These are phyloP conservation scores for Thymelicus acteon DNA, from an alignment of 2,888 invertebrate species.

Conservation along the genomic window DNA sequence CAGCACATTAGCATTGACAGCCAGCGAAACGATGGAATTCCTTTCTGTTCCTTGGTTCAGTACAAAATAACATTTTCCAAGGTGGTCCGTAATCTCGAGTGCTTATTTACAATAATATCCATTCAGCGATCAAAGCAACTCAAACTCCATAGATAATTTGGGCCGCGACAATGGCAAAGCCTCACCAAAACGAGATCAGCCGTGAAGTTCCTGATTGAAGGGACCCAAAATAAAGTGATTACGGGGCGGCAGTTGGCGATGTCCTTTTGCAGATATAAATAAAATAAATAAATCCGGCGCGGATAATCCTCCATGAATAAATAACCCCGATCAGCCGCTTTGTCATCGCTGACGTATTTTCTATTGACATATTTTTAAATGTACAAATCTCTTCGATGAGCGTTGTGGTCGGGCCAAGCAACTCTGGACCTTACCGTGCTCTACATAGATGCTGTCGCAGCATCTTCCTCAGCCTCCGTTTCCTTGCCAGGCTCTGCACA, in stretches of 20 bases:
- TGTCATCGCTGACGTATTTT: constrained; percentile 77
- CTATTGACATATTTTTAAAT: constrained; percentile 71
- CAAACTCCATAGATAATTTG: constrained; percentile 70
- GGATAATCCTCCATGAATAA: constrained; percentile 82
- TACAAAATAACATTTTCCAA: constrained; percentile 41
- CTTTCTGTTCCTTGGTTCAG: neutral
- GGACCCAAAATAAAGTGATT: constrained; percentile 70
- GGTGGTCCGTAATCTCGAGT: constrained; percentile 63
- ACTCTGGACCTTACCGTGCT: constrained; percentile 32
- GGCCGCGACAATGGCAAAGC: constrained; percentile 57
- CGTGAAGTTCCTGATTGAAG: constrained; percentile 54
- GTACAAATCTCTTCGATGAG: constrained; percentile 39
- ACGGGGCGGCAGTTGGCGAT: constrained; percentile 61
- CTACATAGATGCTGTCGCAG: neutral
- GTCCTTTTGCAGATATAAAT: constrained; percentile 68
- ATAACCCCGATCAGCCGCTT: constrained; percentile 72
- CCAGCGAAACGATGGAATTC: constrained; percentile 14
- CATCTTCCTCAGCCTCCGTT: neutral
- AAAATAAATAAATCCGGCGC: constrained; percentile 64
- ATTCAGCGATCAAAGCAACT: constrained; percentile 54
- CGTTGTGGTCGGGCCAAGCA: neutral
- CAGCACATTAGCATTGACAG: neutral
- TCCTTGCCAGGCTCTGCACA: neutral
- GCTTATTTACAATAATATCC: constrained; percentile 63
- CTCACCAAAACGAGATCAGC: constrained; percentile 72